phyloP scores from a whole-genome alignment of 2,888 invertebrate genomes.

The Metopia argyrocephala region DNA sequence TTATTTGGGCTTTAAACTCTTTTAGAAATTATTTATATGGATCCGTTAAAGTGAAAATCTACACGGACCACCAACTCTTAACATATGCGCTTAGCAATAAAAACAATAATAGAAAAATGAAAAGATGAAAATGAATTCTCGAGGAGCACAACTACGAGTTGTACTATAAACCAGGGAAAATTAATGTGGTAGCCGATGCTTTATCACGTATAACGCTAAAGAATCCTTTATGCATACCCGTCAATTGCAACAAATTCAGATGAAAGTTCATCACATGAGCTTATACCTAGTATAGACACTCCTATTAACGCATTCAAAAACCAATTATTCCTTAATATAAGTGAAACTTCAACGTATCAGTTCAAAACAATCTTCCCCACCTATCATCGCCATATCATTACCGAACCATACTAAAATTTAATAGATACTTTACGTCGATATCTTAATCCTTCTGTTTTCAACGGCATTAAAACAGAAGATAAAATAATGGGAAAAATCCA shows the following conservation, averaged over 20 bases:
- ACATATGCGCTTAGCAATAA: constrained; percentile 27
- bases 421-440: not conserved
- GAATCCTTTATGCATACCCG: too few species aligned
- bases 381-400: too few species aligned
- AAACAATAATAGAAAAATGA: constrained; percentile 42
- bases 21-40: constrained; percentile 30
- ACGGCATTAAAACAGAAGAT: constrained; percentile 33
- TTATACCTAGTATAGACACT: constrained; percentile 8
- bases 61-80: constrained; percentile 41
- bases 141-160: constrained; percentile 61
- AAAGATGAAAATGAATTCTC: constrained; percentile 53
- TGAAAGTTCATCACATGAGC: too few species aligned
- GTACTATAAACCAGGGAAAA: constrained; percentile 46
- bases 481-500: too few species aligned
- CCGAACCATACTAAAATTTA: not conserved
- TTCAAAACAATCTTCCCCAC: too few species aligned
- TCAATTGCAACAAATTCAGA: too few species aligned
- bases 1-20: constrained; percentile 42
- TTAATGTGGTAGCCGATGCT: constrained; percentile 42
- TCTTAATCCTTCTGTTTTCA: constrained; percentile 30
- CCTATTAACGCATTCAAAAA: constrained; percentile 26
- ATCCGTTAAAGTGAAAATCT: constrained; percentile 40
- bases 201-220: constrained; percentile 24
- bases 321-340: too few species aligned
- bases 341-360: too few species aligned